Evolutionary conservation across 2,113 vertebrate species (phyloP).

Genomic region (Hemibagrus wyckioides): DNA sequence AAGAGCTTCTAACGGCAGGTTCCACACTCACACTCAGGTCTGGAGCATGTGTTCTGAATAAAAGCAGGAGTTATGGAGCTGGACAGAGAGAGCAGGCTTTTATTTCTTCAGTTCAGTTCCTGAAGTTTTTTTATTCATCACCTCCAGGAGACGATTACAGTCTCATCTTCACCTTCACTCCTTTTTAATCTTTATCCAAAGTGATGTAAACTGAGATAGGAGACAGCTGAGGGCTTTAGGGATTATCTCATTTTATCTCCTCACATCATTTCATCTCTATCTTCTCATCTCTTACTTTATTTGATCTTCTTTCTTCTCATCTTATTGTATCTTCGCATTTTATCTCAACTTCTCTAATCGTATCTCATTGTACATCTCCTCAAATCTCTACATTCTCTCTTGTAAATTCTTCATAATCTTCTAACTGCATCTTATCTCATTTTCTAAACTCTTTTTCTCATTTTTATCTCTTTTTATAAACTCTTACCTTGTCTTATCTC

Average conservation of each 20-base stretch:
- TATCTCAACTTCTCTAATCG: not conserved
- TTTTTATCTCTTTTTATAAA: not conserved
- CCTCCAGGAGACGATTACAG: not conserved
- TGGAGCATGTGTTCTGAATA: not conserved
- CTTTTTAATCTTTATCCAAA: not conserved
- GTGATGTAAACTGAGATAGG: not conserved
- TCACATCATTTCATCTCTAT: not conserved
- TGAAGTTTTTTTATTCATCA: not conserved
- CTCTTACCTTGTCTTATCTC: not conserved
- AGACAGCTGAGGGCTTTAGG: not conserved
- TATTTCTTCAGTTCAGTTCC: not conserved
- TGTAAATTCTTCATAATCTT: no score
- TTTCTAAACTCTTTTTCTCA: not conserved
- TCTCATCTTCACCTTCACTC: not conserved
- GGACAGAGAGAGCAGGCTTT: not conserved
- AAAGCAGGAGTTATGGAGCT: not conserved
- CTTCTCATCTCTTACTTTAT: not conserved
- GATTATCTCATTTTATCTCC: not conserved
- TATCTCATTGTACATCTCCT: not conserved
- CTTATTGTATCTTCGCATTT: not conserved
- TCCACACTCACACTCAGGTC: conserved; percentile 46
- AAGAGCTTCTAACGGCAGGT: conserved; percentile 99
- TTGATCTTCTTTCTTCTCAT: not conserved
- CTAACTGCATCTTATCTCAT: not conserved
- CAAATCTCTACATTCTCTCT: no score